Base-by-base conservation (phyloP, 2,113 vertebrate species). In the Paramisgurnus dabryanus region DNA sequence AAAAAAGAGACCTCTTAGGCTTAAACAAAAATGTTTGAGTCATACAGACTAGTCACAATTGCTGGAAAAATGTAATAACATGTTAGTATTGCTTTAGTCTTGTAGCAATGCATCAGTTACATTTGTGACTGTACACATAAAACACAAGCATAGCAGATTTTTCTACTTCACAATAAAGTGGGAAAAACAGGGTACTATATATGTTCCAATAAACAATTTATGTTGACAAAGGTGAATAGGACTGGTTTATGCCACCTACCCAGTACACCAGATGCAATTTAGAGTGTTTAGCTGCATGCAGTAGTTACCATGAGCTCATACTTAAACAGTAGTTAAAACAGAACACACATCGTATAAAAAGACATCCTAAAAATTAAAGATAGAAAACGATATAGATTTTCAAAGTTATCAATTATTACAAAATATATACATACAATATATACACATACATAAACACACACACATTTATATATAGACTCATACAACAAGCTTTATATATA, bases 341-440 rank as follows among this genome's bases (percentile, higher is more conserved):
- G 69, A 41, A 47, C 41, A 58, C 67, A 66, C 12, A 27, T 27
- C 15, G 49, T 75, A 84, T 80, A 85, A 82, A 76, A 76, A 79
- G 68, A 80, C 22, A 34, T 57, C 6, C 50, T 67, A 27, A 60
- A 77, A 69, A 53, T 47, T 3, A 66, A 67, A 74, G 17, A 66
- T 80, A 80, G 79, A 78, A 85, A 88, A 87, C 41, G 86, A 90
- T 89, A 84, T 27, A 53, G 61, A 84, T 12, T 81, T 79, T 68
- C 73, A 79, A 76, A 75, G 60, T 47, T 85, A 77, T 73, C 85
- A 88, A 85, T 86, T 18, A 47, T 63, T 91, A 91, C 61, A 90
- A 92, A 89, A 91, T 91, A 91, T 91, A 92, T 90, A 92, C 89
- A 93, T 86, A 83, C 82, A 87, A 89, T 85, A 85, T 87, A 91